These are phyloP conservation scores for Sebastolobus altivelis DNA, from an alignment of 2,797 vertebrate species.

Conservation along the genomic window DNA sequence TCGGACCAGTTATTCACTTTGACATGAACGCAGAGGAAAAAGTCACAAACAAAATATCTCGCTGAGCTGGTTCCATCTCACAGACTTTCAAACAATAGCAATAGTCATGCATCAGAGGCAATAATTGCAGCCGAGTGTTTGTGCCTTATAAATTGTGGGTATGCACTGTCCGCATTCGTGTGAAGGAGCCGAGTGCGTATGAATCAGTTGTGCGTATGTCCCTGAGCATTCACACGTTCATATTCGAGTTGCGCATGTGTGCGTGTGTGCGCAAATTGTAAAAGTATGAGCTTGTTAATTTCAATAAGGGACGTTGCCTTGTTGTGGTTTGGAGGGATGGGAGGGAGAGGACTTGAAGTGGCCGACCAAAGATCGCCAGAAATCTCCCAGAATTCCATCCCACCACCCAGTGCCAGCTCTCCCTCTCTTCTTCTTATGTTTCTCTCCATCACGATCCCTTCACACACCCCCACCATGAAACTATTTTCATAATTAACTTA, in stretches of 20 bases:
- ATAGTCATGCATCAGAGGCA: constrained; percentile 76
- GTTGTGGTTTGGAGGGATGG: constrained; percentile 84
- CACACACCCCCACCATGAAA: constrained; percentile 52
- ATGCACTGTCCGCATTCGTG: constrained; percentile 66
- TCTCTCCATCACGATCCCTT: constrained; percentile 42
- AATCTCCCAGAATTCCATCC: constrained; percentile 81
- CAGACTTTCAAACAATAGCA: constrained; percentile 77
- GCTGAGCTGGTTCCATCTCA: constrained; percentile 67
- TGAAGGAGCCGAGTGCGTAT: constrained; percentile 50
- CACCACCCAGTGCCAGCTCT: constrained; percentile 67
- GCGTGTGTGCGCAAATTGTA: constrained; percentile 83
- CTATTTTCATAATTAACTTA: constrained; percentile 71
- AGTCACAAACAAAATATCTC: constrained; percentile 59
- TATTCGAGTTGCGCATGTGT: constrained; percentile 57
- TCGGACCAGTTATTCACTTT: constrained; percentile 57
- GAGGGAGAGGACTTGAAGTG: constrained; percentile 83
- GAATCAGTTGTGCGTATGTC: constrained; percentile 46
- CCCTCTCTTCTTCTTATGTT: constrained; percentile 54
- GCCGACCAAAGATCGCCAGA: constrained; percentile 79
- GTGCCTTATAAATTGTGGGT: constrained; percentile 72
- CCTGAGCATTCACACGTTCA: constrained; percentile 63
- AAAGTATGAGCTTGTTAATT: constrained; percentile 89
- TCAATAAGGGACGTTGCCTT: constrained; percentile 83
- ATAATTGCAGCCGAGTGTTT: constrained; percentile 72
- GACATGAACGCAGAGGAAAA: constrained; percentile 46